Evolutionary conservation across 2,113 vertebrate genomes (phyloP).

Genomic region (Silurus asotus): DNA sequence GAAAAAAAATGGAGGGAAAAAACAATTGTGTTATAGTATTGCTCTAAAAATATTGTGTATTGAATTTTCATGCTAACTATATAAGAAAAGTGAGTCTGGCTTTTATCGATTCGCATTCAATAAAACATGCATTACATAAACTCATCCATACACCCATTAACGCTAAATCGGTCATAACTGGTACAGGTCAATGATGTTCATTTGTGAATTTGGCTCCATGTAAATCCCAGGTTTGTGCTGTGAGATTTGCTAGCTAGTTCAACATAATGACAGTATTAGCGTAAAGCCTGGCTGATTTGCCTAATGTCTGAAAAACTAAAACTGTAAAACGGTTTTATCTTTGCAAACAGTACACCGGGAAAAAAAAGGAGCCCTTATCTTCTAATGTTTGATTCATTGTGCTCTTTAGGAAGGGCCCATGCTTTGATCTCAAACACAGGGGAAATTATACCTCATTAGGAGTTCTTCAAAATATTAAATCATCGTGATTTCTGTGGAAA

Average conservation of each 20-base stretch:
- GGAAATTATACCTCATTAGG: conserved; percentile 14
- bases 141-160: not conserved
- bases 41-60: not conserved
- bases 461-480: conserved; percentile 23
- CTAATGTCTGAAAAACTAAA: not conserved
- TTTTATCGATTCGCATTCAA: not conserved
- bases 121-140: not conserved
- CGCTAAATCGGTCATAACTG: not conserved
- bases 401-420: conserved; percentile 3
- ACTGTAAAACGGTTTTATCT: not conserved
- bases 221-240: not conserved
- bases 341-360: not conserved
- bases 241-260: not conserved
- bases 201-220: not conserved
- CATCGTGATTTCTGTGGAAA: not conserved
- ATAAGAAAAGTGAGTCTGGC: not conserved
- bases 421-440: conserved; percentile 6
- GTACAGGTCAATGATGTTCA: not conserved
- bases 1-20: not conserved
- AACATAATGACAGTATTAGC: not conserved
- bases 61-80: not conserved
- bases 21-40: not conserved
- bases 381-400: not conserved
- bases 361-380: not conserved
- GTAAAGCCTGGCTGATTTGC: not conserved